Base-by-base conservation (phyloP, 2,797 vertebrate species). In the Cynopterus sphinx region DNA sequence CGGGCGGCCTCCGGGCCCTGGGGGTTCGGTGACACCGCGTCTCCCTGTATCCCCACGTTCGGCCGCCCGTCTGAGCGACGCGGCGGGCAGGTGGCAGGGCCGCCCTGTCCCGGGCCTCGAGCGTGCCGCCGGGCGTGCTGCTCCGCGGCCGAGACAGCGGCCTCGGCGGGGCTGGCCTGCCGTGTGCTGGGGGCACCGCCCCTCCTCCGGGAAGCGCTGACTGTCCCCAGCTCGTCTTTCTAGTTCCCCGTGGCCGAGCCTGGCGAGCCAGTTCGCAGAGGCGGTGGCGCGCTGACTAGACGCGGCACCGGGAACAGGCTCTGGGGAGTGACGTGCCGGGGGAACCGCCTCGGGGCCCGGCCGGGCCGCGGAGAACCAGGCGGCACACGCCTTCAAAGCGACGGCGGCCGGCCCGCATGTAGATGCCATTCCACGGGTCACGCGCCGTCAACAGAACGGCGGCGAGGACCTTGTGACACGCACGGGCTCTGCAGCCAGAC, bases 1-100 rank as follows among this genome's bases (percentile, higher is more conserved):
- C 10, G 1, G 6, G 9, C 43, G 11, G 7, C 36, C 63, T 41
- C 88, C 31, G 61, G 61, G 21, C 83, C 22, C 3, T 33, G 28
- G 63, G 43, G 7, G 8, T 55, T 22, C 57, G 24, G 74, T 7
- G 0, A 2, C 2, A 3, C 49, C 5, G 6, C 26, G 19, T 43
- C 57, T 21, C 1, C 9, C 7, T 0, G 2, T 8, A 0, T 19
- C 61, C 53, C 39, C 2, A 0, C 0, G 6, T 13, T 46, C 0
- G 0, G 41, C 2, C 3, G 81, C 41, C 39, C 0, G 2, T 33
- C 3, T 0, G 6, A 11, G 43, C 21, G 17, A 43, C 0, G 0
- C 2, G 78, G 33, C 55, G 4, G 41, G 13, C 1, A 0, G 3
- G 21, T 1, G 16, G 39, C 53, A 26, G 17, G 7, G 9, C 53